Evolutionary conservation across 2,113 vertebrate genomes (phyloP).

Genomic region (Acanthochromis polyacanthus): DNA sequence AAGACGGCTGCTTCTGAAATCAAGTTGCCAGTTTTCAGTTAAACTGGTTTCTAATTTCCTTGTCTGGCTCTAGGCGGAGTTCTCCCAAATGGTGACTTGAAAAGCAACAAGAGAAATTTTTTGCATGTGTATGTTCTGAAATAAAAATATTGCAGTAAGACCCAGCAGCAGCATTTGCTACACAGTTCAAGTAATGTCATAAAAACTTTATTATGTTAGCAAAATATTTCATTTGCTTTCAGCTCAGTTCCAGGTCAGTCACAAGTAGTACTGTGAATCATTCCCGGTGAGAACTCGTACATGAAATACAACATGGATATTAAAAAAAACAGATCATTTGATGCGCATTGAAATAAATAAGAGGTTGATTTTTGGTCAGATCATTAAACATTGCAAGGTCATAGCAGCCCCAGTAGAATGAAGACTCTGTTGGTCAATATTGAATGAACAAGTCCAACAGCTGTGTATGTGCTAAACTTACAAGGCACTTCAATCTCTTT

Average conservation of each 20-base stretch:
- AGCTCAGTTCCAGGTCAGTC: constrained; percentile 39
- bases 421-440: constrained; percentile 88
- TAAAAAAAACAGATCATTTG: background rate
- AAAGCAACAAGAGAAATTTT: background rate
- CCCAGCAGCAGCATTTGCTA: no score
- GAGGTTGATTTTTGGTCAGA: constrained; percentile 24
- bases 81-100: background rate
- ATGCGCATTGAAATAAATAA: constrained; percentile 44
- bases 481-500: constrained; percentile 94
- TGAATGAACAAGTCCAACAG: constrained; percentile 88
- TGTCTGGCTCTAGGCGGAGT: background rate
- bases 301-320: background rate
- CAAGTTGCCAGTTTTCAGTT: constrained; percentile 28
- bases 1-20: background rate
- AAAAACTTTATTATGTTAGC: background rate
- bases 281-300: background rate
- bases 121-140: background rate
- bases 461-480: constrained; percentile 91
- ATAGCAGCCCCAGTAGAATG: constrained; percentile 85
- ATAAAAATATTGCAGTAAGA: background rate
- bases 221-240: constrained; percentile 27
- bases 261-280: constrained; percentile 30
- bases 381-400: constrained; percentile 51
- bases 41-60: constrained; percentile 39
- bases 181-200: background rate